Evolutionary conservation across 2,797 vertebrate species (phyloP).

Genomic region (Xiphorhynchus erythropygius): DNA sequence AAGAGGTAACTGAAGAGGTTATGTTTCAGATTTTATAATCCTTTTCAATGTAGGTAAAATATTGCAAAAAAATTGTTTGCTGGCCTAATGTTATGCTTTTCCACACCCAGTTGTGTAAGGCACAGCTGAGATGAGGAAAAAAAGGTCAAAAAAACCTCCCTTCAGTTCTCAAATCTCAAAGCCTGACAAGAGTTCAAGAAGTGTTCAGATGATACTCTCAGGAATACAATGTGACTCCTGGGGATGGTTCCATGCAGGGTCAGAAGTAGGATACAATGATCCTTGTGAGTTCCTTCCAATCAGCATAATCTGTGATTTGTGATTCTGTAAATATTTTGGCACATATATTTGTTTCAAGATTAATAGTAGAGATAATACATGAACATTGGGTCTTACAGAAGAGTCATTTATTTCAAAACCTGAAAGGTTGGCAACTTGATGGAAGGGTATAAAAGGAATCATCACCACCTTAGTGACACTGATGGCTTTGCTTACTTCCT

Average conservation of each 20-base stretch:
- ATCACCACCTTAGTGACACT: neutral
- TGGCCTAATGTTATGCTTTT: neutral
- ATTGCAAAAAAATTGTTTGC: neutral
- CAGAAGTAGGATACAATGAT: neutral
- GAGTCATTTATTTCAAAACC: neutral
- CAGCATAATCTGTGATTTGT: neutral
- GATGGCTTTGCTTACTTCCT: neutral
- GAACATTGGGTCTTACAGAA: neutral
- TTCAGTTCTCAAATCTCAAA: neutral
- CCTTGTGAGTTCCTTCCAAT: neutral
- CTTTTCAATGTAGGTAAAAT: neutral
- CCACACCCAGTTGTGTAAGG: neutral
- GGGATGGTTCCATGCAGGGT: neutral
- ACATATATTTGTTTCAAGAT: neutral
- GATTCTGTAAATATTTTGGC: neutral
- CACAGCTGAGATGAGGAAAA: neutral
- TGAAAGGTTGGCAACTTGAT: neutral
- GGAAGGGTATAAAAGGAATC: neutral
- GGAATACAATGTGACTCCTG: neutral
- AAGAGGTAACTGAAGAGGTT: neutral
- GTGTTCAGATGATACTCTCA: neutral
- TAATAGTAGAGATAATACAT: neutral
- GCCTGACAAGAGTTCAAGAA: neutral
- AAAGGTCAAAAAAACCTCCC: fast-evolving
- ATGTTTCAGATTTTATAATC: neutral